Evolutionary conservation across 35 echinoderm and acorn worm species (phyloP).

Genomic region (Patiria miniata): DNA sequence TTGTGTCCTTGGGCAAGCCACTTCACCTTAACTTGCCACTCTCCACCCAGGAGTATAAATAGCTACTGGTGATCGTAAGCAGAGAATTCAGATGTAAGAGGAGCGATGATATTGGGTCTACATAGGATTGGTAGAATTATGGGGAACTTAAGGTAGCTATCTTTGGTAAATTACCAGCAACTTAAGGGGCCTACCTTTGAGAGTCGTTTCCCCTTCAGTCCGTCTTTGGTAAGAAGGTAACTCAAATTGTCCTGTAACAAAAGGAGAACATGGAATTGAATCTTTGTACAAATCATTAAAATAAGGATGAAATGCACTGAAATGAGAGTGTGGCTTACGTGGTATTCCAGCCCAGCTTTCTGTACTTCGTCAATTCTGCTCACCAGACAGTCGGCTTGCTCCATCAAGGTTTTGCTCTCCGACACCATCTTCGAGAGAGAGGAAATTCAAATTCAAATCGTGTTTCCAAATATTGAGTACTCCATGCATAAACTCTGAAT

Average conservation of each 20-base stretch:
- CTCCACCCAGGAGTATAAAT: no score
- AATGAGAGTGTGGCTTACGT: slow-evolving; percentile 60
- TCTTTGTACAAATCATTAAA: background rate
- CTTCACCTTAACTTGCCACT: no score
- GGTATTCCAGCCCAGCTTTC: slow-evolving; percentile 61
- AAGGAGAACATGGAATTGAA: background rate
- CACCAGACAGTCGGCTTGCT: slow-evolving; percentile 58
- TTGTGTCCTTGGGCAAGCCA: no score
- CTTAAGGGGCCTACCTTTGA: slow-evolving; percentile 54
- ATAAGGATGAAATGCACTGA: background rate
- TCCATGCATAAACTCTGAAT: background rate
- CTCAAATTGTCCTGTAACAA: slow-evolving; percentile 71
- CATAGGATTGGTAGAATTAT: no score
- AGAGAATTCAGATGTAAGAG: no score
- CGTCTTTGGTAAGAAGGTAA: slow-evolving; percentile 80
- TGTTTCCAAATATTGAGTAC: background rate
- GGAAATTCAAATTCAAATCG: background rate
- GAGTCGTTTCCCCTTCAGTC: slow-evolving; percentile 82
- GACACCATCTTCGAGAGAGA: slow-evolving; percentile 39
- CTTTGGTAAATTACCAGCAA: no score
- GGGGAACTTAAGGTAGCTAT: no score
- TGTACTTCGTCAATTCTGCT: slow-evolving; percentile 62
- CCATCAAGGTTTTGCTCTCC: slow-evolving; percentile 66
- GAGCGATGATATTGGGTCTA: no score
- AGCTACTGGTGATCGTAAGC: no score